phyloP scores from a whole-genome alignment of 2,888 invertebrate species.

The Caradrina clavipalpis region DNA sequence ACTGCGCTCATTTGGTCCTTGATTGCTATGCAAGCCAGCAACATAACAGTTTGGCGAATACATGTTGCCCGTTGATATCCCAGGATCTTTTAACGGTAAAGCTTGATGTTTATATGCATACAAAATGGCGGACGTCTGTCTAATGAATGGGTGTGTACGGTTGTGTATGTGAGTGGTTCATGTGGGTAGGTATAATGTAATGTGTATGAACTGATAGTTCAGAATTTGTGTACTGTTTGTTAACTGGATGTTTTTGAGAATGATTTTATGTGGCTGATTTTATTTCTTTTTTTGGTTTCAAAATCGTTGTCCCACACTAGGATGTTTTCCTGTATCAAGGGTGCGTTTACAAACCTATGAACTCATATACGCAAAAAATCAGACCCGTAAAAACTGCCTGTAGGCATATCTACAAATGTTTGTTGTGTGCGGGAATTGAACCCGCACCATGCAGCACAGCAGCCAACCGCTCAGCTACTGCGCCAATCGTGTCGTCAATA shows the following conservation, averaged over 20 bases:
- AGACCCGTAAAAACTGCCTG: too few relatives aligned
- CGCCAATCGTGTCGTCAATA: too few relatives aligned
- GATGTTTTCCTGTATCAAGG: too few relatives aligned
- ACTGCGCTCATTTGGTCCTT: slow-evolving; percentile 61
- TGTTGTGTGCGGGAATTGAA: too few relatives aligned
- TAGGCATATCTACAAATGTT: too few relatives aligned
- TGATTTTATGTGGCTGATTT: background rate
- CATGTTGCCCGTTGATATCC: slow-evolving; percentile 67
- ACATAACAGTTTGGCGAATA: slow-evolving; percentile 60
- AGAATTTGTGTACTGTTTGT: background rate
- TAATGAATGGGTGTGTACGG: slow-evolving; percentile 30
- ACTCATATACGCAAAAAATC: too few relatives aligned
- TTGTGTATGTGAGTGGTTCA: background rate
- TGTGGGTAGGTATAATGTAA: background rate
- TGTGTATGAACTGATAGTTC: background rate
- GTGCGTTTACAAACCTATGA: too few relatives aligned
- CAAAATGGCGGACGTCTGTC: slow-evolving; percentile 49
- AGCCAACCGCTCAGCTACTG: too few relatives aligned
- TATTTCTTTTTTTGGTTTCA: too few relatives aligned
- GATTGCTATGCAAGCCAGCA: slow-evolving; percentile 56
- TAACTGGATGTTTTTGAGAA: background rate
- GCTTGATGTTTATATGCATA: slow-evolving; percentile 64
- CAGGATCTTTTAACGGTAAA: slow-evolving; percentile 58
- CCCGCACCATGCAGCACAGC: too few relatives aligned
- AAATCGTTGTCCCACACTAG: too few relatives aligned